These are phyloP conservation scores for Synaphobranchus kaupii DNA, from an alignment of 2,797 vertebrate species.

Conservation along the genomic window DNA sequence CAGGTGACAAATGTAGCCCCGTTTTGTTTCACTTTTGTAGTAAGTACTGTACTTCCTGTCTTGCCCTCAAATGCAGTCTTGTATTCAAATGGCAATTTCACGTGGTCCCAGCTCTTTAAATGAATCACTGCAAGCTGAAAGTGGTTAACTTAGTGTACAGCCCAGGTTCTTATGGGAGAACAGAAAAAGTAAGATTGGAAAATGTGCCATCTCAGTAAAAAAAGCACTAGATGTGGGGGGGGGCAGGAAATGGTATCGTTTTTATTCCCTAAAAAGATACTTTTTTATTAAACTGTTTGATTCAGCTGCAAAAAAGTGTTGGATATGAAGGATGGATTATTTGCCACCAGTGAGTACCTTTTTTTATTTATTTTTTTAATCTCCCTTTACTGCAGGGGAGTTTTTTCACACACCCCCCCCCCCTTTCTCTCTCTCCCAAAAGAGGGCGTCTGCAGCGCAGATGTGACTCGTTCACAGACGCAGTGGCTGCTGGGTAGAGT, in stretches of 20 bases:
- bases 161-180: not conserved
- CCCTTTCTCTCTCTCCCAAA: not conserved
- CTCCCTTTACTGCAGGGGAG: not conserved
- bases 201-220: not conserved
- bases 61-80: constrained; percentile 7
- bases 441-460: constrained; percentile 6
- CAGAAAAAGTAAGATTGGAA: not conserved
- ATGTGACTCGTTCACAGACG: not conserved
- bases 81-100: constrained; percentile 13
- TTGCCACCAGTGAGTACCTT: not conserved
- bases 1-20: constrained; percentile 12
- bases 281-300: not conserved
- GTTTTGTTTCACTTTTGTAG: constrained; percentile 29
- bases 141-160: not conserved
- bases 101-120: not conserved
- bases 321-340: not conserved
- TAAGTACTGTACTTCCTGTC: constrained; percentile 34
- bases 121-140: not conserved
- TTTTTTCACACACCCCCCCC: not conserved
- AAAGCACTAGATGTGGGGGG: too few relatives aligned
- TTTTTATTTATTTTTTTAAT: too few relatives aligned
- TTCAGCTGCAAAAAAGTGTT: not conserved
- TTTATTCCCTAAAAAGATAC: not conserved
- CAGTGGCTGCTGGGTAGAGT: constrained; percentile 18
- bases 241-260: too few relatives aligned